Evolutionary conservation across 2,113 vertebrate genomes (phyloP), one percentile per base, ranked within the genome.

Genomic region (Indicator maculatus): DNA sequence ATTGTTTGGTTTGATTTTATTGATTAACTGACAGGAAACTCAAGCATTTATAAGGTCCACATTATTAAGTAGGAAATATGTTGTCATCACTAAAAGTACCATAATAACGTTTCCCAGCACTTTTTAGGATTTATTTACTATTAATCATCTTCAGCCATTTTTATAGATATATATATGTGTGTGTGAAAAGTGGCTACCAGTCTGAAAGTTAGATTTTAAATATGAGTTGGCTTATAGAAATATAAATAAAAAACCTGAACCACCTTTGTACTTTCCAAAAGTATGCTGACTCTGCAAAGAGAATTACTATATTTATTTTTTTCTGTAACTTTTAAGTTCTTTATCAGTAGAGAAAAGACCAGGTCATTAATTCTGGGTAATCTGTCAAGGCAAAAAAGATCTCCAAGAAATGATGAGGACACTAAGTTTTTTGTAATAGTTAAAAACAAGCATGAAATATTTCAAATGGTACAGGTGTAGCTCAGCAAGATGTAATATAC

Each of bases 1-100:
- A 87, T 41, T 44, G 41, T 44, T 44, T 44, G n/a, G n/a, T 33
- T 33, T 28, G 12, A 18, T 28, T 66, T 77, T 8, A 52, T 91
- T 39, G 20, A 67, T 88, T 59, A 27, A 9, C 63, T 75, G 56
- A 36, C 38, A 84, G 65, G 47, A 95, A 95, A 93, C 79, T 81
- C 31, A 86, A 44, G 53, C 88, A 94, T 83, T 96, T 93, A 83
- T 78, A 93, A 90, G 76, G 58, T 20, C 44, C 73, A 59, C 36
- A 18, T 5, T 65, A 19, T 70, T 47, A 87, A 38, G 12, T 0
- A 70, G 53, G 17, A 93, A 88, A 85, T 64, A 83, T 0, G 2
- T 8, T 52, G 11, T 16, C 38, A 47, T n/a, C 2, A 47, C 26
- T 83, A 47, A 8, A 95, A 83, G 15, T 45, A 85, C 11, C 18